phyloP scores from a whole-genome alignment of 2,888 invertebrate species.

The Achlya flavicornis region DNA sequence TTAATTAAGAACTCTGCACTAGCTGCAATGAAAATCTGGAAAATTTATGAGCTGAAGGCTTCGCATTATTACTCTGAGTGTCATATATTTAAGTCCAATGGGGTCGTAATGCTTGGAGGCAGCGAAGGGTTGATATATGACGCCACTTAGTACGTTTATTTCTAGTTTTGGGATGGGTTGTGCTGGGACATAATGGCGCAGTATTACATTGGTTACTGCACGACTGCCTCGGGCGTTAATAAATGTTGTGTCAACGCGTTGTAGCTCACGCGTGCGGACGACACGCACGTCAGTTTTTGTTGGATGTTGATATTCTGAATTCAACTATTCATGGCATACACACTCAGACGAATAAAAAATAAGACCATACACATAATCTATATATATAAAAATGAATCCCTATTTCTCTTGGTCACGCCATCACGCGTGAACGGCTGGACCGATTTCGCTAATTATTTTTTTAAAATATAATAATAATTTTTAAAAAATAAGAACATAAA shows the following conservation, averaged over 20 bases:
- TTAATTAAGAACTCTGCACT: neutral
- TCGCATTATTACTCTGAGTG: neutral
- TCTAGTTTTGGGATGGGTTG: neutral
- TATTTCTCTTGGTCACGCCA: too few species aligned
- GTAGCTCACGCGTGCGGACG: neutral
- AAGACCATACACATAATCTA: too few species aligned
- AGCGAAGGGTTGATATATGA: conserved; percentile 36
- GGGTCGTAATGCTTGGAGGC: conserved; percentile 12
- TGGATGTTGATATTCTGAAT: neutral
- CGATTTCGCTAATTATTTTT: too few species aligned
- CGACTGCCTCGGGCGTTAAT: neutral
- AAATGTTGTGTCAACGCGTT: neutral
- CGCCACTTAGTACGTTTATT: conserved; percentile 22
- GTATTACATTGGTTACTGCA: neutral
- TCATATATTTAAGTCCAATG: conserved; percentile 11
- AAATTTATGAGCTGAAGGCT: neutral
- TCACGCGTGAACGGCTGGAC: too few species aligned
- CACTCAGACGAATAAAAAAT: too few species aligned
- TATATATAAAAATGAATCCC: too few species aligned
- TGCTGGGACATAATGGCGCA: neutral
- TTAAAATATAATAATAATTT: too few species aligned
- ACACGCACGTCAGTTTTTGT: neutral
- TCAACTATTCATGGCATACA: too few species aligned
- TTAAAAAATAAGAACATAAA: too few species aligned
- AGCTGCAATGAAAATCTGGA: neutral